Evolutionary conservation across 2,797 vertebrate genomes (phyloP).

Genomic region (Oreonectes daqikongensis): DNA sequence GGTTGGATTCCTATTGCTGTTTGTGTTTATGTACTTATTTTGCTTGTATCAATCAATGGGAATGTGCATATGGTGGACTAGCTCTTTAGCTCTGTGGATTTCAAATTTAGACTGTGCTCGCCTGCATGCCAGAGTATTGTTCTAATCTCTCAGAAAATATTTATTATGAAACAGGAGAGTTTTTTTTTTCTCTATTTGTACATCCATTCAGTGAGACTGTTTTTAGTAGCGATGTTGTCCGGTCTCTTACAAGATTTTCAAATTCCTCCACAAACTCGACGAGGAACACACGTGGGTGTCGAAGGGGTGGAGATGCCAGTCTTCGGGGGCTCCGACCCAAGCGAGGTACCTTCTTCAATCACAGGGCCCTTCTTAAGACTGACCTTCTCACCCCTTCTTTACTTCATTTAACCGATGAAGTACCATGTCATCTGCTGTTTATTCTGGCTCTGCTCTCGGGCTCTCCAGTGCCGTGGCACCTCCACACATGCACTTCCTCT

Average conservation of each 20-base stretch:
- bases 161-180: conserved; percentile 72
- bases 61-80: conserved; percentile 95
- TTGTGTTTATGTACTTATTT: conserved; percentile 69
- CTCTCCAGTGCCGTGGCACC: conserved; percentile 64
- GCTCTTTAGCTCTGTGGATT: conserved; percentile 80
- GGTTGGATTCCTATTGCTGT: conserved; percentile 67
- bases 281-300: conserved; percentile 61
- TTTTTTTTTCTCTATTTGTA: conserved; percentile 62
- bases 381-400: conserved; percentile 30
- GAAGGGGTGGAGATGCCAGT: conserved; percentile 46
- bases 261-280: conserved; percentile 70
- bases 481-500: conserved; percentile 65
- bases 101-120: conserved; percentile 75
- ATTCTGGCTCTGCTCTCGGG: conserved; percentile 61
- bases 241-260: conserved; percentile 74
- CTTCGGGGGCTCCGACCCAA: conserved; percentile 74
- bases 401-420: neutral
- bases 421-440: conserved; percentile 53
- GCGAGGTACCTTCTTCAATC: conserved; percentile 79
- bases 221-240: conserved; percentile 79
- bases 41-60: conserved; percentile 98
- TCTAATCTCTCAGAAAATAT: conserved; percentile 76
- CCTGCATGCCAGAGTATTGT: conserved; percentile 83
- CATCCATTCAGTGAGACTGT: conserved; percentile 74
- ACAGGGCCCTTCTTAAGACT: conserved; percentile 63